Evolutionary conservation across 2,113 vertebrate species (phyloP).

Genomic region (Otolemur garnettii): DNA sequence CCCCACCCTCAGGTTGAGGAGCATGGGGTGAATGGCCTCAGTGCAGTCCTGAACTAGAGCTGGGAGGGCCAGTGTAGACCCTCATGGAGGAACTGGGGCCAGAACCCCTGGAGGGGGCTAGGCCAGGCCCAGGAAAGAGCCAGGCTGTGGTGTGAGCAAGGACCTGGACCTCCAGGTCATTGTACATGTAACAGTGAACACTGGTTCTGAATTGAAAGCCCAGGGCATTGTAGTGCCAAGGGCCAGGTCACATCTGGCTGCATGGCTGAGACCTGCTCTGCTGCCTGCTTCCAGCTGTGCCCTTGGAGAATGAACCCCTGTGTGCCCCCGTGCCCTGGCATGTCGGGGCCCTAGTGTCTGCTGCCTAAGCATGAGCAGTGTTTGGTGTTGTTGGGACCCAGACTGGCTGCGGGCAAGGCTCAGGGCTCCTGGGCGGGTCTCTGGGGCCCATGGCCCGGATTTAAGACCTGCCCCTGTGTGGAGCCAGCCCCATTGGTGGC

Average conservation of each 20-base stretch:
- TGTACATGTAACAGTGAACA: not conserved
- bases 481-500: too few species aligned
- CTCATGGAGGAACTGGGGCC: not conserved
- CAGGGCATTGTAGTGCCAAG: fast-evolving
- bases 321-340: fast-evolving
- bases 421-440: not conserved
- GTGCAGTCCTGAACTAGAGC: not conserved
- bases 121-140: not conserved
- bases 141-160: not conserved
- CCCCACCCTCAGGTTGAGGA: not conserved
- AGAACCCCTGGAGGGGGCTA: too few species aligned
- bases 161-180: not conserved
- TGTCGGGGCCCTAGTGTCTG: fast-evolving
- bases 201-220: fast-evolving
- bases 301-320: fast-evolving
- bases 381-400: fast-evolving
- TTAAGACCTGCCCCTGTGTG: not conserved
- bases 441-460: too few species aligned
- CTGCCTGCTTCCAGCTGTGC: not conserved
- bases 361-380: fast-evolving
- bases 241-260: not conserved
- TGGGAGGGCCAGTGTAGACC: fast-evolving
- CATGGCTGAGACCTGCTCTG: not conserved
- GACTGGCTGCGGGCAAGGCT: not conserved
- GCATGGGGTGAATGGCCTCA: not conserved